A percentile compares a stretch with the other conserved stretches of the same genome.
Conservation (phyloP, 2,113 vertebrate genomes). For the Rostratula benghalensis region DNA sequence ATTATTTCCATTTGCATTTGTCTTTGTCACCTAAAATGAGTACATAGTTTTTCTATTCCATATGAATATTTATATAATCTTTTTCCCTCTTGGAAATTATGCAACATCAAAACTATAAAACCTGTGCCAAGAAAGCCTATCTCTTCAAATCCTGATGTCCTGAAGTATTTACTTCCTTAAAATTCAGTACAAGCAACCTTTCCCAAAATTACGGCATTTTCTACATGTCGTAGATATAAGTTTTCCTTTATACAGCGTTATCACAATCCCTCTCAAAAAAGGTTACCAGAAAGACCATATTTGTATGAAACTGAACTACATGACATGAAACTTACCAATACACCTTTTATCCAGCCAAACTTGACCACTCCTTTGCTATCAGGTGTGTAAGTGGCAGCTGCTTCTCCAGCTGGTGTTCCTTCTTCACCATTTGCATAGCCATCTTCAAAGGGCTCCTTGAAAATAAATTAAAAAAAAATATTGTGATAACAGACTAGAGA, state of each 20-base stretch:
- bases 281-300: neutral
- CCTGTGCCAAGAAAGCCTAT: neutral
- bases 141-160: neutral
- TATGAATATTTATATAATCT: neutral
- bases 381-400: constrained; percentile 82
- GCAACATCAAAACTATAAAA: neutral
- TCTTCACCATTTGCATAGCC: constrained; percentile 96
- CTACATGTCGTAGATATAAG: neutral
- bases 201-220: neutral
- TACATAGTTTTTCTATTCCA: neutral
- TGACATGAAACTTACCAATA: constrained; percentile 83
- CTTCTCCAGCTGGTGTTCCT: constrained; percentile 89
- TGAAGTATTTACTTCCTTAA: neutral
- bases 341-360: constrained; percentile 98
- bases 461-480: neutral
- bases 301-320: neutral
- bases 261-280: neutral
- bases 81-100: neutral
- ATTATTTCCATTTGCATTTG: neutral
- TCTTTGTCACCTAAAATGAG: neutral
- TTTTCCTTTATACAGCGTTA: neutral
- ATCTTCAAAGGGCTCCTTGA: constrained; percentile 95
- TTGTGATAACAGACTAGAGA: neutral
- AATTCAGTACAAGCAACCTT: neutral
- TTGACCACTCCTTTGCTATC: constrained; percentile 95